Conservation (phyloP, 2,797 vertebrate genomes). For the Acrocephalus scirpaceus region DNA sequence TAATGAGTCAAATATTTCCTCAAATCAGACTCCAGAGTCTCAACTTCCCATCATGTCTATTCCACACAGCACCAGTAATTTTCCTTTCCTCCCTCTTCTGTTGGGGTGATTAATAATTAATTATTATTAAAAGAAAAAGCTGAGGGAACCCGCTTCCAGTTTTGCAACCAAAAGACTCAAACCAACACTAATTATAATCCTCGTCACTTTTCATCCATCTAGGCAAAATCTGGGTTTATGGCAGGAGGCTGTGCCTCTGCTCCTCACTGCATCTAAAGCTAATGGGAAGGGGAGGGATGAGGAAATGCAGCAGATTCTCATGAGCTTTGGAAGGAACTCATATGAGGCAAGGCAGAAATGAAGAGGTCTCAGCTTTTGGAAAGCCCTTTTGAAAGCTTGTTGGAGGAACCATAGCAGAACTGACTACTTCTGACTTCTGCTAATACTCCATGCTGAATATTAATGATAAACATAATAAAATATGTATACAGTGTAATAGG, state of each 20-base stretch:
- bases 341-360: conserved; percentile 9
- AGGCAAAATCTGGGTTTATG: neutral
- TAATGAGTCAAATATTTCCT: conserved; percentile 28
- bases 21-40: conserved; percentile 31
- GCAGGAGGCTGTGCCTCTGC: neutral
- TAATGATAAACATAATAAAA: conserved; percentile 72
- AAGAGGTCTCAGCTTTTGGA: conserved; percentile 2
- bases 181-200: neutral
- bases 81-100: conserved; percentile 8
- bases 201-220: neutral
- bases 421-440: conserved; percentile 66
- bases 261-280: neutral
- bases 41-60: neutral
- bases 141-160: neutral
- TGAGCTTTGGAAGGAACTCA: conserved; percentile 22
- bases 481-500: conserved; percentile 68
- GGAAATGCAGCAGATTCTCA: neutral
- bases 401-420: conserved; percentile 53
- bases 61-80: conserved; percentile 19
- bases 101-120: conserved; percentile 42
- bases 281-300: neutral
- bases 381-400: neutral
- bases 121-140: conserved; percentile 30
- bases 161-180: conserved; percentile 30
- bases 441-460: conserved; percentile 60